Conservation (phyloP, 92 coral and sea anemone genomes). For the Epizoanthus scotinus region DNA sequence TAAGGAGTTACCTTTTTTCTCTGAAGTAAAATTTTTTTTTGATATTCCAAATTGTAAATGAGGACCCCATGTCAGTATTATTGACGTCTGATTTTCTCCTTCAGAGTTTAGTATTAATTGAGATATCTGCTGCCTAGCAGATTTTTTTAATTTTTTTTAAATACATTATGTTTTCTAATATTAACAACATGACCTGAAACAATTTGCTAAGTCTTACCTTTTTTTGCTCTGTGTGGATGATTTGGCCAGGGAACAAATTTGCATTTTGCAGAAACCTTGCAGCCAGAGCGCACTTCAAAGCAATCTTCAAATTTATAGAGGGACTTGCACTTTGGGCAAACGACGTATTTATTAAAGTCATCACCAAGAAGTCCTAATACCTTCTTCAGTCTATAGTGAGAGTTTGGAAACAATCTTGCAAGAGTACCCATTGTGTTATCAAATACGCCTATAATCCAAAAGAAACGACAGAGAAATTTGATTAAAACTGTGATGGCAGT, state of each 20-base stretch:
- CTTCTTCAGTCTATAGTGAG: conserved; percentile 45
- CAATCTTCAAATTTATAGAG: conserved; percentile 48
- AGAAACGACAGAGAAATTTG: conserved; percentile 41
- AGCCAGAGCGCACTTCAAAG: background rate
- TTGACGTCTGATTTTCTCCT: too few relatives aligned
- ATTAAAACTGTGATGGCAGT: conserved; percentile 44
- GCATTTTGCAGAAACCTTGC: background rate
- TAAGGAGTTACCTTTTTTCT: too few relatives aligned
- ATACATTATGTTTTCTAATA: too few relatives aligned
- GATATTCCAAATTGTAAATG: too few relatives aligned
- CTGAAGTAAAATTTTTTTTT: too few relatives aligned
- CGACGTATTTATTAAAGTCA: conserved; percentile 45
- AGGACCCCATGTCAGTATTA: too few relatives aligned
- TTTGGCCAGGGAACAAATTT: conserved; percentile 16
- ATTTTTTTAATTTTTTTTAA: too few relatives aligned
- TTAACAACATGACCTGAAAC: too few relatives aligned
- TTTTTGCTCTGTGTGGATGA: conserved; percentile 8
- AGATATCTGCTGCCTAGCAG: too few relatives aligned
- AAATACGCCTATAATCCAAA: conserved; percentile 41
- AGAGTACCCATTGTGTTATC: conserved; percentile 38
- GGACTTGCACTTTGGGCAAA: conserved; percentile 47
- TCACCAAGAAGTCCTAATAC: conserved; percentile 37
- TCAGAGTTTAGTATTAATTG: too few relatives aligned
- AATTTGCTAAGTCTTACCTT: too few relatives aligned
- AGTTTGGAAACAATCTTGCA: conserved; percentile 6